Conservation (phyloP, 2,888 invertebrate genomes). For the Sclerodermus sp. region DNA sequence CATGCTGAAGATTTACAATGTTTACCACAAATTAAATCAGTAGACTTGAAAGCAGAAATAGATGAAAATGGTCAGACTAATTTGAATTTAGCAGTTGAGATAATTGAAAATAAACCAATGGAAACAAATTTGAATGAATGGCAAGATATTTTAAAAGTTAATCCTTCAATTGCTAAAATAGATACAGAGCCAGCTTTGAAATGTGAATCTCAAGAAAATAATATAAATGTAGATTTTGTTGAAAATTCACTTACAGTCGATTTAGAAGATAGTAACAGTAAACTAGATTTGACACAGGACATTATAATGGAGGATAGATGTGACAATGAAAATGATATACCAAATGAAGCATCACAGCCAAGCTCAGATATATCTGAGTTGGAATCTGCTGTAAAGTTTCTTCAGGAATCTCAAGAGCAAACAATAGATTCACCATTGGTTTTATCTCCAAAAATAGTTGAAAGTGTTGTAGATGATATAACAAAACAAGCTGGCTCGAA, state of each 20-base stretch:
- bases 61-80: not conserved
- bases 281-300: slow-evolving; percentile 32
- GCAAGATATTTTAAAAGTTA: too few relatives aligned
- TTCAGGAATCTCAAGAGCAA: slow-evolving; percentile 55
- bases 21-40: too few relatives aligned
- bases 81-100: not conserved
- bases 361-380: slow-evolving; percentile 48
- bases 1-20: too few relatives aligned
- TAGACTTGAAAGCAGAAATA: too few relatives aligned
- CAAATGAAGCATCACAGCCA: slow-evolving; percentile 28
- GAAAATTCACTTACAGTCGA: slow-evolving; percentile 17
- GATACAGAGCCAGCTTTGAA: not conserved
- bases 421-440: slow-evolving; percentile 54
- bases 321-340: slow-evolving; percentile 21
- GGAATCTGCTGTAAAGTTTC: slow-evolving; percentile 52
- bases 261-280: slow-evolving; percentile 21
- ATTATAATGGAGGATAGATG: slow-evolving; percentile 24
- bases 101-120: too few relatives aligned
- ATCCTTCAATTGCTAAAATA: too few relatives aligned
- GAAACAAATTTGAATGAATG: too few relatives aligned
- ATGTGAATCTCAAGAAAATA: slow-evolving; percentile 11
- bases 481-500: slow-evolving; percentile 27
- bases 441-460: slow-evolving; percentile 38
- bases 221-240: slow-evolving; percentile 22
- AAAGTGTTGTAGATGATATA: slow-evolving; percentile 29